Evolutionary conservation across 2,888 invertebrate genomes (phyloP).

Genomic region (Neocrepidodera transversa): DNA sequence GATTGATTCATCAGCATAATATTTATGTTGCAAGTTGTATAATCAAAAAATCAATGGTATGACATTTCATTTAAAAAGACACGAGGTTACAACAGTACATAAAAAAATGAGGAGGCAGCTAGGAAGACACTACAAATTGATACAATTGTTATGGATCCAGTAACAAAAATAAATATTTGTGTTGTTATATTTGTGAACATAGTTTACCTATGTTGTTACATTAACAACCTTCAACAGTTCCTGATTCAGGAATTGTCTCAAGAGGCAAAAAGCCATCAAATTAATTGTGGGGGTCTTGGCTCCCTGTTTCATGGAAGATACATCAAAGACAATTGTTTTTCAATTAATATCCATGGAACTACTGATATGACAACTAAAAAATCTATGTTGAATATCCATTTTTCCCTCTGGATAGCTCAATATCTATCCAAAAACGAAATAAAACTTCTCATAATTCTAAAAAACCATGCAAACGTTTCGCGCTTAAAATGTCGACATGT

Average conservation of each 20-base stretch:
- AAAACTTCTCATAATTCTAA: too few species aligned
- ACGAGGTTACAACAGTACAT: neutral
- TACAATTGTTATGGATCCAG: constrained; percentile 3
- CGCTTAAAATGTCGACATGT: too few species aligned
- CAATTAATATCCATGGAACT: constrained; percentile 8
- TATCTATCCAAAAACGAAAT: too few species aligned
- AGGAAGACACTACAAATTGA: constrained; percentile 10
- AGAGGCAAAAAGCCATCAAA: constrained; percentile 13
- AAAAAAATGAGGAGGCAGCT: constrained; percentile 5
- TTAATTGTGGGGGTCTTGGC: neutral
- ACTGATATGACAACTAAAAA: constrained; percentile 10
- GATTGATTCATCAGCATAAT: constrained; percentile 2
- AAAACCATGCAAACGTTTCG: too few species aligned
- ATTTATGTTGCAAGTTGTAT: constrained; percentile 3
- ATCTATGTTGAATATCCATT: too few species aligned
- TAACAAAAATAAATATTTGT: neutral
- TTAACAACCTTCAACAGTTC: constrained; percentile 6
- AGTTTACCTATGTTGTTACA: constrained; percentile 4
- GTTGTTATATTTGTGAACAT: neutral
- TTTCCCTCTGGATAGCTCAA: too few species aligned
- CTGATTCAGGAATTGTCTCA: constrained; percentile 13
- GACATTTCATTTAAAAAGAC: constrained; percentile 11
- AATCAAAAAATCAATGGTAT: constrained; percentile 5
- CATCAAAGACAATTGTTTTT: constrained; percentile 6
- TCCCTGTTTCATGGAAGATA: neutral